Evolutionary conservation across 2,888 invertebrate genomes (phyloP).

Genomic region (Brenthis ino): DNA sequence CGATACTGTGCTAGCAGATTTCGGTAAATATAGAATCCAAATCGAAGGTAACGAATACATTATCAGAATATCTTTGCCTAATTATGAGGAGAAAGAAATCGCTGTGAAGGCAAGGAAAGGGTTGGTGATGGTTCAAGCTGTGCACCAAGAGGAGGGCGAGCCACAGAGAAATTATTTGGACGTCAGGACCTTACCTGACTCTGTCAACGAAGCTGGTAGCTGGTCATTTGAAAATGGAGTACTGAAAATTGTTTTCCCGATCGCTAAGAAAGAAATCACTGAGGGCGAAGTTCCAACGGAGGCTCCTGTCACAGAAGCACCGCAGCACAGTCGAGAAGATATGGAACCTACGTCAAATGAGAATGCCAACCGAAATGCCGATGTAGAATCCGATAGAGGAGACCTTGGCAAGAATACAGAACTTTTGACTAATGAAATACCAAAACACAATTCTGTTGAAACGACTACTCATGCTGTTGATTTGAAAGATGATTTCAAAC

Average conservation of each 20-base stretch:
- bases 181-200: slow-evolving; percentile 25
- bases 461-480: slow-evolving; percentile 26
- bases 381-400: neutral
- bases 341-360: neutral
- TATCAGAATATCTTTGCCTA: slow-evolving; percentile 54
- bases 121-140: slow-evolving; percentile 65
- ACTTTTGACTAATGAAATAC: slow-evolving; percentile 14
- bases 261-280: neutral
- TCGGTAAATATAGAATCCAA: slow-evolving; percentile 49
- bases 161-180: slow-evolving; percentile 20
- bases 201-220: slow-evolving; percentile 20
- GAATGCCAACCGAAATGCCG: neutral
- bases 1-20: slow-evolving; percentile 54
- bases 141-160: slow-evolving; percentile 20
- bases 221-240: slow-evolving; percentile 27
- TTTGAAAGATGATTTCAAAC: slow-evolving; percentile 20
- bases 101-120: slow-evolving; percentile 66
- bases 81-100: slow-evolving; percentile 65
- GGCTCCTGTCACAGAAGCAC: slow-evolving; percentile 1
- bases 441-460: slow-evolving; percentile 14
- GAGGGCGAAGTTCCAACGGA: neutral
- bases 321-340: slow-evolving; percentile 22
- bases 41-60: slow-evolving; percentile 59
- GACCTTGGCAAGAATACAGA: neutral
- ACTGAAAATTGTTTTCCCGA: slow-evolving; percentile 22